Evolutionary conservation across 2,797 vertebrate species (phyloP), one percentile per base, ranked within the genome.

Genomic region (Myotis findleyi): DNA sequence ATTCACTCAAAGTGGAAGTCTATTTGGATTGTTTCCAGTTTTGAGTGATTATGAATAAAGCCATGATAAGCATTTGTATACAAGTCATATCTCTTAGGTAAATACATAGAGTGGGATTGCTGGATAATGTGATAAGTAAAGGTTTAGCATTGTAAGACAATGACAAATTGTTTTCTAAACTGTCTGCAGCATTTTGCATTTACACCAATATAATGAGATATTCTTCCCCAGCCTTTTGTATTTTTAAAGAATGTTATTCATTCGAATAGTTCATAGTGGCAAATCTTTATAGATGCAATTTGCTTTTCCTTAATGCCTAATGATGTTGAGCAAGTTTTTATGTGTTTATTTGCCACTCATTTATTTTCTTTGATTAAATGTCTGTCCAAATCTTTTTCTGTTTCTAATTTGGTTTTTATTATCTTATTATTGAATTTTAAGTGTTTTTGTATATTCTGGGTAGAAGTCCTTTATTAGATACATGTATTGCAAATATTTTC

Each of bases 11-110:
- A 69, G 55, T 30, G 66, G 69, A 91, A 87, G 27, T 47, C 62
- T 33, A 18, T 17, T 47, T 93, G 16, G 7, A 9, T 44, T 75
- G 23, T 82, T 87, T 55, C 30, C 47, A 83, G 21, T 64, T 49
- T 55, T 36, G 59, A 49, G 1, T 57, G 25, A 91, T 79, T 91
- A 71, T 51, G 73, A 86, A 55, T 59, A 79, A 83, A 84, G 20
- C 21, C 27, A 66, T 47, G 20, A 7, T 41, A 72, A 87, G 41
- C n/a, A 87, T 30, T 55, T 33, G 25, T 16, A 38, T 62, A 51
- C 30, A 93, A 21, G 53, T 72, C 3, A 49, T 93, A 87, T 81
- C 13, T 93, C 66, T 87, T 81, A 62, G 51, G 13, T 57, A 87
- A 71, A 72, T 69, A 66, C 23, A 23, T 25, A 66, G 77, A 9